Conservation (phyloP, 2,888 invertebrate genomes). For the Chloroclysta siterata region DNA sequence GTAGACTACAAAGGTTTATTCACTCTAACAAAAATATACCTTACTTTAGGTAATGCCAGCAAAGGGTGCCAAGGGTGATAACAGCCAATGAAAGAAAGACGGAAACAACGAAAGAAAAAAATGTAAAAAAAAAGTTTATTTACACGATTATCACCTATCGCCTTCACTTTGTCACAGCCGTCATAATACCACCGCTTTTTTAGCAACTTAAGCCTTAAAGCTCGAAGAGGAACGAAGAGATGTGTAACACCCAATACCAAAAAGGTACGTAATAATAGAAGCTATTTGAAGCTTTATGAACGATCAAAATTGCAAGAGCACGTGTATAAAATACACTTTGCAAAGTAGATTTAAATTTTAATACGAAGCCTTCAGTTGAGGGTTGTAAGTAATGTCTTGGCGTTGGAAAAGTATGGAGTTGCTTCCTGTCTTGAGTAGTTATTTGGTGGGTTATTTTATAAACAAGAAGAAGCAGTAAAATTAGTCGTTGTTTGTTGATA, state of each 20-base stretch:
- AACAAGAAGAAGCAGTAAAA: no score
- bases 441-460: not conserved
- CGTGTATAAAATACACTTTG: constrained; percentile 85
- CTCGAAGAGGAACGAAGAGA: constrained; percentile 66
- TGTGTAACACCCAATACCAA: constrained; percentile 80
- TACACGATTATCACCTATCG: not conserved
- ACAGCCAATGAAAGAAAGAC: no score
- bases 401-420: constrained; percentile 75
- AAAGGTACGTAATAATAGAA: constrained; percentile 81
- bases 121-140: no score
- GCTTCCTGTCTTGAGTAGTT: constrained; percentile 45
- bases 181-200: not conserved
- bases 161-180: not conserved
- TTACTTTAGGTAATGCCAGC: no score
- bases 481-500: no score
- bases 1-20: no score
- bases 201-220: not conserved
- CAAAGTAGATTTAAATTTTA: constrained; percentile 86
- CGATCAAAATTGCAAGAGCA: constrained; percentile 84
- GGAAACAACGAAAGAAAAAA: no score
- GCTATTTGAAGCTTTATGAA: constrained; percentile 82
- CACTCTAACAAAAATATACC: no score
- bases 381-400: constrained; percentile 80
- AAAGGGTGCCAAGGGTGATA: no score
- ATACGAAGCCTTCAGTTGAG: constrained; percentile 83